These are phyloP conservation scores for Triplophysa bombifrons DNA, from an alignment of 2,797 vertebrate genomes.

Conservation along the genomic window DNA sequence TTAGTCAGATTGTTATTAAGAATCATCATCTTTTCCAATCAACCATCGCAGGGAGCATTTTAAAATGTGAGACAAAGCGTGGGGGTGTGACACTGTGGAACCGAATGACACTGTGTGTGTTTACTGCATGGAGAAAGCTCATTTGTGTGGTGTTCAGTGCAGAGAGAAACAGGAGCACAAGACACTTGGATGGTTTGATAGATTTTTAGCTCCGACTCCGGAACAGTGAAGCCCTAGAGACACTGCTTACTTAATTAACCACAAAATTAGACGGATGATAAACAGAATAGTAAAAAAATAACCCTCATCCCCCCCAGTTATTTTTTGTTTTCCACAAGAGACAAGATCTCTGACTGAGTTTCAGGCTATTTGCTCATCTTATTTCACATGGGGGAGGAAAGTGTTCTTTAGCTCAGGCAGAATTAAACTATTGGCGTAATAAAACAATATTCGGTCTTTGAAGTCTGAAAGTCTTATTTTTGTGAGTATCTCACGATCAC, in stretches of 20 bases:
- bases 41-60: conserved; percentile 48
- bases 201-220: conserved; percentile 60
- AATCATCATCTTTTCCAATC: conserved; percentile 42
- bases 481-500: conserved; percentile 24
- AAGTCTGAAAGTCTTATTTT: conserved; percentile 15
- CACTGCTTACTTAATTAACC: conserved; percentile 75
- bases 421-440: conserved; percentile 29
- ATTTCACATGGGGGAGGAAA: conserved; percentile 21
- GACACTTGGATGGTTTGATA: conserved; percentile 69
- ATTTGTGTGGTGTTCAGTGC: conserved; percentile 63
- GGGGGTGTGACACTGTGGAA: conserved; percentile 66
- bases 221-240: conserved; percentile 61
- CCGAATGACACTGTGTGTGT: conserved; percentile 28
- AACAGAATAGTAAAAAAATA: conserved; percentile 64
- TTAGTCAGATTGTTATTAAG: conserved; percentile 46
- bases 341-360: conserved; percentile 55
- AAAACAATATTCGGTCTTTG: conserved; percentile 36
- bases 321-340: conserved; percentile 48
- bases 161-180: conserved; percentile 57
- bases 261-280: conserved; percentile 69
- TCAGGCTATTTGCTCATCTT: conserved; percentile 60
- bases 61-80: conserved; percentile 51
- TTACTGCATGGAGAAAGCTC: conserved; percentile 62
- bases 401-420: conserved; percentile 28
- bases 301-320: conserved; percentile 10